phyloP scores from a whole-genome alignment of 2,888 invertebrate species.

The Catocala sponsa region DNA sequence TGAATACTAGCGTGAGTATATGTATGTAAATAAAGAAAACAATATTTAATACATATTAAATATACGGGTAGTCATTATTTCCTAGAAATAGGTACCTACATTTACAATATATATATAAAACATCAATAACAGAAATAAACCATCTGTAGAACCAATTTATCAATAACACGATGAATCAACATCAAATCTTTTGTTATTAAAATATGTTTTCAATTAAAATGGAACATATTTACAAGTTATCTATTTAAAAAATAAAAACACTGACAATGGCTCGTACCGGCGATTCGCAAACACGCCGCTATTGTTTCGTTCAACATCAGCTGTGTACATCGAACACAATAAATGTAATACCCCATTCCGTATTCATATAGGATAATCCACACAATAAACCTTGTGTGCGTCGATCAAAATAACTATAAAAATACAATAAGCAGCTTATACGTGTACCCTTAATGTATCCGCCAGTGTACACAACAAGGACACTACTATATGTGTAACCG shows the following conservation, averaged over 20 bases:
- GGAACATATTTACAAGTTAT: slow-evolving; percentile 71
- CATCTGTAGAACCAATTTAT: slow-evolving; percentile 6
- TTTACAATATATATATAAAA: neutral
- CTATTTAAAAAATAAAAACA: slow-evolving; percentile 61
- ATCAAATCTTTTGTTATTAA: slow-evolving; percentile 17
- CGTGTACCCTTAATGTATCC: slow-evolving; percentile 80
- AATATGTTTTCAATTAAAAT: slow-evolving; percentile 34
- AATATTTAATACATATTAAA: neutral
- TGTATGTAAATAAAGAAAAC: neutral
- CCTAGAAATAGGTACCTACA: neutral
- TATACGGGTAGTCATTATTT: too few relatives aligned
- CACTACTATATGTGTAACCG: slow-evolving; percentile 30
- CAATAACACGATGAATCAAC: slow-evolving; percentile 19
- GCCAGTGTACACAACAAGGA: slow-evolving; percentile 65
- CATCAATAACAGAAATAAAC: too few relatives aligned
- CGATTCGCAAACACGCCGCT: slow-evolving; percentile 72
- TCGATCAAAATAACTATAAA: slow-evolving; percentile 88
- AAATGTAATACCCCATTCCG: slow-evolving; percentile 76
- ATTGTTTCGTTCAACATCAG: slow-evolving; percentile 78
- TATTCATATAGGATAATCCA: slow-evolving; percentile 82
- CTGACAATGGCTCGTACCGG: slow-evolving; percentile 65
- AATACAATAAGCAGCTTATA: slow-evolving; percentile 86
- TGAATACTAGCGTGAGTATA: neutral
- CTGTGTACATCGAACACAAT: slow-evolving; percentile 81
- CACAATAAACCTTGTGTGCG: slow-evolving; percentile 76